phyloP scores from a whole-genome alignment of 2,797 vertebrate genomes.

The Myoxocephalus aenaeus region DNA sequence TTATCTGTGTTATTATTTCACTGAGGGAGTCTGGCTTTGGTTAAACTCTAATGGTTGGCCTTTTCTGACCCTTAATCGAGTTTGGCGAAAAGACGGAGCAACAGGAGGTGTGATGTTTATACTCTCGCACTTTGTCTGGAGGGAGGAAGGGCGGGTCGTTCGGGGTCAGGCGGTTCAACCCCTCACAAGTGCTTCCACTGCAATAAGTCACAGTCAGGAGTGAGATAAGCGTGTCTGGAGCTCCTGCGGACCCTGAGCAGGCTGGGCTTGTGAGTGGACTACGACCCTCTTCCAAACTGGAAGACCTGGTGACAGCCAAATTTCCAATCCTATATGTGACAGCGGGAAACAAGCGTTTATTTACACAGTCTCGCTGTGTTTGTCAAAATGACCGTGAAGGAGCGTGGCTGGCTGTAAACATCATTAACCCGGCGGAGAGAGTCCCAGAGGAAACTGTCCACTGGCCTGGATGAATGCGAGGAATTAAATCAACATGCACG shows the following conservation, averaged over 20 bases:
- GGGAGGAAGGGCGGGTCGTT: slow-evolving; percentile 27
- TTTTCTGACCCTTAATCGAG: slow-evolving; percentile 30
- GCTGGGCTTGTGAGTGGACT: neutral
- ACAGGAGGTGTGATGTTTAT: slow-evolving; percentile 32
- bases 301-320: neutral
- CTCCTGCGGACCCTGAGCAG: slow-evolving; percentile 34
- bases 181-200: slow-evolving; percentile 49
- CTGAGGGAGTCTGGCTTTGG: slow-evolving; percentile 34
- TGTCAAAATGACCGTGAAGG: slow-evolving; percentile 50
- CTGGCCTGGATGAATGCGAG: slow-evolving; percentile 23
- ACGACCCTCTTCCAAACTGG: neutral
- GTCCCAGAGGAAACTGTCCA: slow-evolving; percentile 31
- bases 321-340: neutral
- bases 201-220: slow-evolving; percentile 56
- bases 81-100: slow-evolving; percentile 23
- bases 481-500: slow-evolving; percentile 12
- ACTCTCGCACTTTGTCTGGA: slow-evolving; percentile 16
- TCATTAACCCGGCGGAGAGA: slow-evolving; percentile 46
- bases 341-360: slow-evolving; percentile 24
- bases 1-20: slow-evolving; percentile 41
- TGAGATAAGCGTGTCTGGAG: slow-evolving; percentile 54
- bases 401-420: slow-evolving; percentile 58
- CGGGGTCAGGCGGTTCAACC: slow-evolving; percentile 49
- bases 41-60: slow-evolving; percentile 32
- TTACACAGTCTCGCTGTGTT: slow-evolving; percentile 35